Conservation (phyloP, 2,797 vertebrate species). For the Parauchenoglanis ngamensis region DNA sequence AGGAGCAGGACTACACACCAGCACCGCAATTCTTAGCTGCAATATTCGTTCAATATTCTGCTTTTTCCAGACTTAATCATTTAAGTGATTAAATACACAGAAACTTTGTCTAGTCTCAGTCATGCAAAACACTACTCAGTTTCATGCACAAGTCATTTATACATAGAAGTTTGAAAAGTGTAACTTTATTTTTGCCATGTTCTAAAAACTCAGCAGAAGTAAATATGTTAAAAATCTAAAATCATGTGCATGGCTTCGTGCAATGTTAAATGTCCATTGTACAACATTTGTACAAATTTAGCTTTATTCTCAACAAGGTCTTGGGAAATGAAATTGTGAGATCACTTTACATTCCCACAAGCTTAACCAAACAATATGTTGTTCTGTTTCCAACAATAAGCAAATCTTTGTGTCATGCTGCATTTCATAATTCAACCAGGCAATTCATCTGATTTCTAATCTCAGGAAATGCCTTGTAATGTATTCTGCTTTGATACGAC, state of each 20-base stretch:
- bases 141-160: neutral
- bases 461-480: conserved; percentile 41
- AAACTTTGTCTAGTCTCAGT: neutral
- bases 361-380: conserved; percentile 58
- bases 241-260: neutral
- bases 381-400: conserved; percentile 66
- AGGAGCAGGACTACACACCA: neutral
- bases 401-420: conserved; percentile 52
- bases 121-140: neutral
- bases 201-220: neutral
- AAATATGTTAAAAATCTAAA: neutral
- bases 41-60: neutral
- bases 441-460: conserved; percentile 50
- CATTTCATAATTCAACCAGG: conserved; percentile 50
- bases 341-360: conserved; percentile 48
- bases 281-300: neutral
- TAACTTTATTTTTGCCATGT: neutral
- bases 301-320: neutral
- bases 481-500: conserved; percentile 50
- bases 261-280: neutral
- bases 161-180: neutral
- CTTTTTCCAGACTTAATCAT: neutral
- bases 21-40: neutral
- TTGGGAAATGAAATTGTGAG: neutral
- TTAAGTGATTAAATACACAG: neutral